Conservation (phyloP, 2,113 vertebrate species). For the Opisthocomus hoazin region DNA sequence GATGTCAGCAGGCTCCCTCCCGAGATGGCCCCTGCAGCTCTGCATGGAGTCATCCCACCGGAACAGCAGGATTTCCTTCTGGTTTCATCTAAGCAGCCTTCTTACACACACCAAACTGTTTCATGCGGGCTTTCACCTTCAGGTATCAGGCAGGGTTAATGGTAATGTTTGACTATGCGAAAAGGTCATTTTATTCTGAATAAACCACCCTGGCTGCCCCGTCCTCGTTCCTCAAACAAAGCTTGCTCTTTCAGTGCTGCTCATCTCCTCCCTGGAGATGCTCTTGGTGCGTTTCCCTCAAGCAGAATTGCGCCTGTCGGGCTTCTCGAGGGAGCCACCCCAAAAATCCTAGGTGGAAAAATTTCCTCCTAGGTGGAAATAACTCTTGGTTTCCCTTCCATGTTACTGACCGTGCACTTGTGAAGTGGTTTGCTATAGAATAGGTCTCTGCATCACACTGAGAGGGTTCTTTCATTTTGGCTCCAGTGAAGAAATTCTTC, state of each 20-base stretch:
- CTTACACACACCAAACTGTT: too few species aligned
- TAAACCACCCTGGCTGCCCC: not conserved
- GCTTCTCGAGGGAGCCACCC: accelerated
- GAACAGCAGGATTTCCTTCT: too few species aligned
- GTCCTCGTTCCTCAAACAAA: accelerated
- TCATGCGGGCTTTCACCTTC: too few species aligned
- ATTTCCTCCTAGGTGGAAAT: not conserved
- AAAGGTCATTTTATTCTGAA: not conserved
- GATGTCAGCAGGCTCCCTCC: not conserved
- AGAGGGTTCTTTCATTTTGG: not conserved
- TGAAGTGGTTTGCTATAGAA: not conserved
- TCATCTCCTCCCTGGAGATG: accelerated
- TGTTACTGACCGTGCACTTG: not conserved
- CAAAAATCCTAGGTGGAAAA: too few species aligned
- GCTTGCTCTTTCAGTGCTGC: not conserved
- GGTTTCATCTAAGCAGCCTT: too few species aligned
- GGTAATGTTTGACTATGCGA: too few species aligned
- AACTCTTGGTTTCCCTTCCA: not conserved
- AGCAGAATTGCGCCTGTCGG: too few species aligned
- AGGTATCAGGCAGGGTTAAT: too few species aligned
- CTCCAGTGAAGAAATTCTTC: not conserved
- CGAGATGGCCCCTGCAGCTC: too few species aligned
- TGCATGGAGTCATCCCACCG: not conserved
- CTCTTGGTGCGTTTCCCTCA: accelerated
- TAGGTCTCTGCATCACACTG: accelerated